phyloP scores from a whole-genome alignment of 2,888 invertebrate species.

The Eupithecia centaureata region DNA sequence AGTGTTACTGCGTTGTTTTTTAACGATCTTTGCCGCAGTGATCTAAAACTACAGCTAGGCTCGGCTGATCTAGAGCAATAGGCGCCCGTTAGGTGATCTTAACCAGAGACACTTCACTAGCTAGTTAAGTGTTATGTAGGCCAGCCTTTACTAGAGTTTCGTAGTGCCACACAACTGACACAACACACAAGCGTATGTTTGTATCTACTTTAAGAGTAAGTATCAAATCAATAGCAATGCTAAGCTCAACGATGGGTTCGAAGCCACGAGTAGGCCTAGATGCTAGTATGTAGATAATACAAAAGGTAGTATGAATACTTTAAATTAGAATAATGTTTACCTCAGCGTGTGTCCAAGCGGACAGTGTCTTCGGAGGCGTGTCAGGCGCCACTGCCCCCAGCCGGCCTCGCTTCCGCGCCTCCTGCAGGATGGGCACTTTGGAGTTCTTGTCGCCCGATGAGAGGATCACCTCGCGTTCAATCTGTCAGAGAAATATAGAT shows the following conservation, averaged over 20 bases:
- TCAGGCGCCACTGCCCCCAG: slow-evolving; percentile 89
- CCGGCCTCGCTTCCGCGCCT: slow-evolving; percentile 84
- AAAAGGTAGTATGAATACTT: no score
- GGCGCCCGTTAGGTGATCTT: slow-evolving; percentile 38
- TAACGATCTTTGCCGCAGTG: background rate
- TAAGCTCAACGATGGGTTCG: no score
- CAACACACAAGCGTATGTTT: no score
- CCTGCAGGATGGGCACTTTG: slow-evolving; percentile 90
- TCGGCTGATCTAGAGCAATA: slow-evolving; percentile 30
- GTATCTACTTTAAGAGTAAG: no score
- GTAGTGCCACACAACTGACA: slow-evolving; percentile 14
- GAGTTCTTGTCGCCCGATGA: slow-evolving; percentile 90
- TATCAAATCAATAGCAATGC: no score
- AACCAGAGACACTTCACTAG: slow-evolving; percentile 29
- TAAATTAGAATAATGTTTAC: slow-evolving; percentile 34
- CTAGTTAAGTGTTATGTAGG: slow-evolving; percentile 24
- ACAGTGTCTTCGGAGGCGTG: slow-evolving; percentile 88
- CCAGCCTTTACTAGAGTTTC: slow-evolving; percentile 14
- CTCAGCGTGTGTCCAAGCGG: slow-evolving; percentile 86
- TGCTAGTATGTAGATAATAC: no score
- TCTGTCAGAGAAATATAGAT: slow-evolving; percentile 74
- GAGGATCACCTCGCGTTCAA: slow-evolving; percentile 90
- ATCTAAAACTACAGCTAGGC: slow-evolving; percentile 28
- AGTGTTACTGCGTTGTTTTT: no score
- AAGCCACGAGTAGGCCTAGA: no score